Conservation (phyloP, 2,888 invertebrate genomes). For the Oasisia sp. region DNA sequence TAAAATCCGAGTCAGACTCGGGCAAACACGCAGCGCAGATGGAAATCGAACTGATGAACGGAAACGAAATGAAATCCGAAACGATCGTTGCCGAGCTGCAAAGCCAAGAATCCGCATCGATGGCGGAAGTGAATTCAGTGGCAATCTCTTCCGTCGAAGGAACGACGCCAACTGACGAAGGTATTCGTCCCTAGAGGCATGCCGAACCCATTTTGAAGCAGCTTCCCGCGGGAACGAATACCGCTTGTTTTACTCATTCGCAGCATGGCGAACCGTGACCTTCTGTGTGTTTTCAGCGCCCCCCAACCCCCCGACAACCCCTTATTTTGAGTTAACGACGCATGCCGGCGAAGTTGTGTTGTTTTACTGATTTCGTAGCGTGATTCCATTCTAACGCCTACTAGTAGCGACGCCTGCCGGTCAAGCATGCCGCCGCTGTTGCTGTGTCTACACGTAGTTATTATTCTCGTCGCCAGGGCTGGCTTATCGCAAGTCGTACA, state of each 20-base stretch:
- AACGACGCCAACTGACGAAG: background rate
- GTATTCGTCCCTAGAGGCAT: background rate
- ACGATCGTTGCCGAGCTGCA: background rate
- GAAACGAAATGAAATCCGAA: background rate
- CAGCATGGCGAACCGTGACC: background rate
- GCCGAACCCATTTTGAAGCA: background rate
- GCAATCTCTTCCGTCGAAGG: background rate
- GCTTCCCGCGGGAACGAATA: background rate
- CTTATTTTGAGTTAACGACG: background rate
- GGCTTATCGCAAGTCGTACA: background rate
- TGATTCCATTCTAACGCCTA: background rate
- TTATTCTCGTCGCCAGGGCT: background rate
- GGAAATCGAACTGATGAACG: background rate
- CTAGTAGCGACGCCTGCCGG: background rate
- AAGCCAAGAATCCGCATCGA: conserved; percentile 1
- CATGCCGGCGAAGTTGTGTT: conserved; percentile 12
- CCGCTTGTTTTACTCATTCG: background rate
- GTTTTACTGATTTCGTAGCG: background rate
- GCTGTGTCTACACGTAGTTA: conserved; percentile 13
- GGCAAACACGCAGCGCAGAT: background rate
- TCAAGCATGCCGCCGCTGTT: background rate
- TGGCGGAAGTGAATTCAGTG: background rate
- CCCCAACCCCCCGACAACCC: background rate
- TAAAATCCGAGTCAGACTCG: background rate
- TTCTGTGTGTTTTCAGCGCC: background rate